Conservation (phyloP, 2,113 vertebrate species). For the Aleadryas rufinucha region DNA sequence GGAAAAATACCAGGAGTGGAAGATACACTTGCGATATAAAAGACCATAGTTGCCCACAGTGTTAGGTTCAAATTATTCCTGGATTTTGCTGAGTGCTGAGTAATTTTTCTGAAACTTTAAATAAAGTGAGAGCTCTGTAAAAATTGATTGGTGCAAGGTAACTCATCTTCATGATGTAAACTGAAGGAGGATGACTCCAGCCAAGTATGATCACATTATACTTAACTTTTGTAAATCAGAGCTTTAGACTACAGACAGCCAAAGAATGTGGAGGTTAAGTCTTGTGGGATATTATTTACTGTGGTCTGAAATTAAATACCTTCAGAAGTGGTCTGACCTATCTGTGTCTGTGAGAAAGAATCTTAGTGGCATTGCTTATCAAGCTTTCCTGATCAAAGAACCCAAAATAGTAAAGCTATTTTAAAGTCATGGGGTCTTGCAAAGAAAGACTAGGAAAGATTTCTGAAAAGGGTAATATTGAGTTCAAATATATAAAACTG, state of each 20-base stretch:
- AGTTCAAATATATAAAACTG: background rate
- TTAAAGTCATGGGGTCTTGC: background rate
- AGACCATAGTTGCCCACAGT: fast-evolving
- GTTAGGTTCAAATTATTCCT: background rate
- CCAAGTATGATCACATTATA: background rate
- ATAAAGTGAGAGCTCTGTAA: background rate
- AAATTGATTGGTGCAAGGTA: background rate
- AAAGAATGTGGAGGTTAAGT: background rate
- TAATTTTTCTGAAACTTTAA: background rate
- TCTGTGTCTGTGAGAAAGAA: background rate
- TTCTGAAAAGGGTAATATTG: background rate
- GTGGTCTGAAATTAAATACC: background rate
- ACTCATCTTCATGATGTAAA: background rate
- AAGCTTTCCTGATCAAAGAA: background rate
- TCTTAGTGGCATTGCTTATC: background rate
- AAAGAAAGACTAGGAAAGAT: background rate
- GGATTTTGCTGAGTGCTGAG: background rate
- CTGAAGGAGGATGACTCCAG: background rate
- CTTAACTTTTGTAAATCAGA: background rate
- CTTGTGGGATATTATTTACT: background rate
- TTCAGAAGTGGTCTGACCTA: background rate
- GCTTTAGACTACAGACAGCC: background rate
- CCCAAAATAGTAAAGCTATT: background rate
- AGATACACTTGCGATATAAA: background rate
- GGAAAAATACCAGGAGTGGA: background rate